A percentile compares a stretch with the other conserved stretches of the same genome.
These are phyloP conservation scores for Percopsis transmontana DNA, from an alignment of 2,113 vertebrate genomes.

Conservation along the genomic window DNA sequence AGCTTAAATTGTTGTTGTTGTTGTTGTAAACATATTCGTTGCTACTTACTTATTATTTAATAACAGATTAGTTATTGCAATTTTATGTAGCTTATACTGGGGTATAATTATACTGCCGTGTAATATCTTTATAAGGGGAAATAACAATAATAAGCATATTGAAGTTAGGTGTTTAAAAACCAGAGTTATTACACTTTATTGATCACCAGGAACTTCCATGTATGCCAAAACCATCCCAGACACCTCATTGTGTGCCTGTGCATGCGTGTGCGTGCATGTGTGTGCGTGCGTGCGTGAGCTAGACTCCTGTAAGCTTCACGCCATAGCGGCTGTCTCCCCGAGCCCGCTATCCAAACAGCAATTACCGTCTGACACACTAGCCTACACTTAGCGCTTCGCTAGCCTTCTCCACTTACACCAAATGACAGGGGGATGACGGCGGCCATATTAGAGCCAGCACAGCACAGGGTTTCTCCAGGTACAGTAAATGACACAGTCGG, in stretches of 20 bases:
- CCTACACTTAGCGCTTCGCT: constrained; percentile 57
- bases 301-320: constrained; percentile 46
- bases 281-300: not conserved
- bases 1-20: no score
- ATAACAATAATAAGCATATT: no score
- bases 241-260: not conserved
- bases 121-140: no score
- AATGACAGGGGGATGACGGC: constrained; percentile 42
- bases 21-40: no score
- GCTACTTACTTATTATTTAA: no score
- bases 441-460: constrained; percentile 24
- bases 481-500: constrained; percentile 53
- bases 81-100: no score
- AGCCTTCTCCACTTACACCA: constrained; percentile 38
- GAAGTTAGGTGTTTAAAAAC: no score
- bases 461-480: constrained; percentile 16
- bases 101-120: no score
- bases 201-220: not conserved
- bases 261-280: not conserved
- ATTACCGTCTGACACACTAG: constrained; percentile 69
- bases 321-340: constrained; percentile 29
- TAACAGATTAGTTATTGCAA: no score
- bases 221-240: not conserved
- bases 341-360: constrained; percentile 62
- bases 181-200: not conserved